Evolutionary conservation across 2,113 vertebrate genomes (phyloP).

Genomic region (Chloroceryle aenea): DNA sequence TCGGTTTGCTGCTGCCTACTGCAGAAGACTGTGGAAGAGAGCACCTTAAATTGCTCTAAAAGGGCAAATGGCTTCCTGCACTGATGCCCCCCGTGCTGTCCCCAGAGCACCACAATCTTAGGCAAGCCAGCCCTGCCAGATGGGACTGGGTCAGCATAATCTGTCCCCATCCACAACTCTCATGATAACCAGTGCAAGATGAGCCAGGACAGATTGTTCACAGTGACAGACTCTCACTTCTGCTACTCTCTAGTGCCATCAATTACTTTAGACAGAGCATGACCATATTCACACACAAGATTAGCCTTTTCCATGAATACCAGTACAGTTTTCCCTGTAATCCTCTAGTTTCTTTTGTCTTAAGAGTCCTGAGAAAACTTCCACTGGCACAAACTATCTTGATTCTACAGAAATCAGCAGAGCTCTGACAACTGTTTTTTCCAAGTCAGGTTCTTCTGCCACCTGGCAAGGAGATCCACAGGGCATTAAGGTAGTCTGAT

Average conservation of each 20-base stretch:
- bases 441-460: not conserved
- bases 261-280: conserved; percentile 31
- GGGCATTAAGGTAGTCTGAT: not conserved
- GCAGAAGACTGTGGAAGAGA: not conserved
- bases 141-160: not conserved
- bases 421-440: not conserved
- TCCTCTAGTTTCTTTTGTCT: not conserved
- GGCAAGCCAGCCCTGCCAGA: not conserved
- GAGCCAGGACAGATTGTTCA: conserved; percentile 45
- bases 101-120: not conserved
- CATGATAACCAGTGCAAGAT: not conserved
- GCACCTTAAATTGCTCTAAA: not conserved
- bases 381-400: not conserved
- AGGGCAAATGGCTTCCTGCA: not conserved
- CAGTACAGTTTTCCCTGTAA: conserved; percentile 5
- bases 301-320: conserved; percentile 31
- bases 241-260: not conserved
- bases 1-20: not conserved
- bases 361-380: conserved; percentile 2
- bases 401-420: conserved; percentile 5
- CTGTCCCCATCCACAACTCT: not conserved
- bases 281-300: not conserved
- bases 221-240: not conserved
- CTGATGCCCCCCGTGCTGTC: not conserved
- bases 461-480: not conserved